Evolutionary conservation across 2,888 invertebrate genomes (phyloP).

Genomic region (Myopa tessellatipennis): DNA sequence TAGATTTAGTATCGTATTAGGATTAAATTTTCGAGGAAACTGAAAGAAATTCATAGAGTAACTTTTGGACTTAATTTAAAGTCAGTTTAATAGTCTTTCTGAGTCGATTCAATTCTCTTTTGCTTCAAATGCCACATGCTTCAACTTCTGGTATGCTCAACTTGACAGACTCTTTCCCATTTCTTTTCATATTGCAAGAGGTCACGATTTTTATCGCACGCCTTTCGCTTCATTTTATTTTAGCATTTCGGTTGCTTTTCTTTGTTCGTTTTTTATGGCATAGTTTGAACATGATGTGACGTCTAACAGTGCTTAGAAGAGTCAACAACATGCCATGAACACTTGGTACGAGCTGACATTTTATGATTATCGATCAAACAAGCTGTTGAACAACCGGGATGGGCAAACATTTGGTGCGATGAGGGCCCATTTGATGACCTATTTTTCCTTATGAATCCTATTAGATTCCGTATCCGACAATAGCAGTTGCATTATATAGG

Average conservation of each 20-base stretch:
- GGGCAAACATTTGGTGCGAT: slow-evolving; percentile 18
- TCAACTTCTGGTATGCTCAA: neutral
- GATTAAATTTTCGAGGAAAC: no score
- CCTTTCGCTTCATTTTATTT: slow-evolving; percentile 3
- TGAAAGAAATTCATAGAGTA: neutral
- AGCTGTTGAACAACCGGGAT: slow-evolving; percentile 49
- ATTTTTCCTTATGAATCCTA: no score
- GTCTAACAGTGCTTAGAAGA: slow-evolving; percentile 24
- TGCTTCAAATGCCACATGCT: no score
- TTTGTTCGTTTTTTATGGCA: neutral
- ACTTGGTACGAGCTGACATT: slow-evolving; percentile 49
- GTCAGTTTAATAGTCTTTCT: neutral
- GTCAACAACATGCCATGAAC: slow-evolving; percentile 25
- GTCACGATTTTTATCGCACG: slow-evolving; percentile 26
- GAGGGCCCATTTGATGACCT: neutral
- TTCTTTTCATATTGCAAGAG: slow-evolving; percentile 8
- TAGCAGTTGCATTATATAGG: no score
- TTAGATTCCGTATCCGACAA: no score
- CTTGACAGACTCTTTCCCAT: neutral
- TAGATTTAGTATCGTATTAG: no score
- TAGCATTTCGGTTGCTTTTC: neutral
- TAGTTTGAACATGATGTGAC: neutral
- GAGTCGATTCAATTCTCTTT: neutral
- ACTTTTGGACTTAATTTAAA: neutral
- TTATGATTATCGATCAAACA: slow-evolving; percentile 62